A percentile compares a stretch with the other conserved stretches of the same genome.
phyloP scores from a whole-genome alignment of 2,797 vertebrate genomes.

The Hemibagrus guttatus region DNA sequence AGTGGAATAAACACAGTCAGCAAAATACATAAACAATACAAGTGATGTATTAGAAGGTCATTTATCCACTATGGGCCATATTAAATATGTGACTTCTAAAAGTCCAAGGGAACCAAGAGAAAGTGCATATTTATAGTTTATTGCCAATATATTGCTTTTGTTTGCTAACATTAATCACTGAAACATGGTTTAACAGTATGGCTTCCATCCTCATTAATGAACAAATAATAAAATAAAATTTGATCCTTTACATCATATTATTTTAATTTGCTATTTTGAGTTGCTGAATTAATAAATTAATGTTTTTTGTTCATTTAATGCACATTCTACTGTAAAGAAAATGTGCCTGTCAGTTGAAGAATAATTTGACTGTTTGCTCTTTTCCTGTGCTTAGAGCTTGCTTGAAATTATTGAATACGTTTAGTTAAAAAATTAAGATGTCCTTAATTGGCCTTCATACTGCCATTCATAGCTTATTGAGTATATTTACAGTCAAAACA shows the following conservation, averaged over 20 bases:
- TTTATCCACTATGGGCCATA: not conserved
- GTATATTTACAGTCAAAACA: not conserved
- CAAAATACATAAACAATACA: not conserved
- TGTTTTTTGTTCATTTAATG: not conserved
- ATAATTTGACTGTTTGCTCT: not conserved
- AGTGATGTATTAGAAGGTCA: not conserved
- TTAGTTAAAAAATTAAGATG: not conserved
- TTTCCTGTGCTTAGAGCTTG: not conserved
- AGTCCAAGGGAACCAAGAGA: not conserved
- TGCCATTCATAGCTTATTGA: not conserved
- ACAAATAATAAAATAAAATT: not conserved
- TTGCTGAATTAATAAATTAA: not conserved
- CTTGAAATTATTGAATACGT: not conserved
- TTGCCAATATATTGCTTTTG: not conserved
- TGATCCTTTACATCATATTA: not conserved
- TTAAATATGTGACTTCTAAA: not conserved
- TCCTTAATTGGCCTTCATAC: not conserved
- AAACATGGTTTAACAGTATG: not conserved
- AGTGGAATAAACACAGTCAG: constrained; percentile 20
- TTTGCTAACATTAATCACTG: not conserved
- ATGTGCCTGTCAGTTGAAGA: not conserved
- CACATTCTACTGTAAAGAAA: not conserved
- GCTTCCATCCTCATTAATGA: not conserved
- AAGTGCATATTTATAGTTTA: not conserved
- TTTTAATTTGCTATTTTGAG: not conserved